Conservation (phyloP, 2,797 vertebrate genomes). For the Furcifer pardalis region DNA sequence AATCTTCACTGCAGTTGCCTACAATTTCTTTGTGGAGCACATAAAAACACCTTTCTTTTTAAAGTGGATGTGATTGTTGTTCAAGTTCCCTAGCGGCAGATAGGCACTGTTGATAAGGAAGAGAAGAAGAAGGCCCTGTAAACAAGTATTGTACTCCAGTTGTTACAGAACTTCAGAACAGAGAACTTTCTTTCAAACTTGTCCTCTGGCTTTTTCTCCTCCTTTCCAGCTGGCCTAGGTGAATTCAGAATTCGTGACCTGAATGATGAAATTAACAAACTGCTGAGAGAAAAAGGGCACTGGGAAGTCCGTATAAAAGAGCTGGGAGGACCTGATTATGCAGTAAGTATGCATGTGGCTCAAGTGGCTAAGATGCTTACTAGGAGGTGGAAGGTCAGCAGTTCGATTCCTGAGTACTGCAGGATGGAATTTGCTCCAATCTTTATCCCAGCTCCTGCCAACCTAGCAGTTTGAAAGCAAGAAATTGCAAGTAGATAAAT, state of each 20-base stretch:
- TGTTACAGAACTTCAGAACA: neutral
- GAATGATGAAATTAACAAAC: slow-evolving; percentile 97
- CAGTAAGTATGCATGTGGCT: slow-evolving; percentile 75
- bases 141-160: neutral
- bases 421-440: too few relatives aligned
- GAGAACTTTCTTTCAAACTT: neutral
- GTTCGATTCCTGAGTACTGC: too few relatives aligned
- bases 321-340: slow-evolving; percentile 93
- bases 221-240: slow-evolving; percentile 86
- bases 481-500: too few relatives aligned
- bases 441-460: too few relatives aligned
- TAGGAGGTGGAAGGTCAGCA: too few relatives aligned
- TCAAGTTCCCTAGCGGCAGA: neutral
- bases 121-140: neutral
- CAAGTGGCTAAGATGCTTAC: too few relatives aligned
- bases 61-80: neutral
- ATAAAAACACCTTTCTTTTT: neutral
- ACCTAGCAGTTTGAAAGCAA: too few relatives aligned
- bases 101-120: neutral
- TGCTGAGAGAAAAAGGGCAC: slow-evolving; percentile 94
- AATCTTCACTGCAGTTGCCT: neutral
- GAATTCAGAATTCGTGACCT: slow-evolving; percentile 95
- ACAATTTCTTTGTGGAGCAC: neutral
- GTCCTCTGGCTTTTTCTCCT: slow-evolving; percentile 1
- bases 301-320: slow-evolving; percentile 96